Evolutionary conservation across 2,113 vertebrate genomes (phyloP).

Genomic region (Pogonocichla stellata): DNA sequence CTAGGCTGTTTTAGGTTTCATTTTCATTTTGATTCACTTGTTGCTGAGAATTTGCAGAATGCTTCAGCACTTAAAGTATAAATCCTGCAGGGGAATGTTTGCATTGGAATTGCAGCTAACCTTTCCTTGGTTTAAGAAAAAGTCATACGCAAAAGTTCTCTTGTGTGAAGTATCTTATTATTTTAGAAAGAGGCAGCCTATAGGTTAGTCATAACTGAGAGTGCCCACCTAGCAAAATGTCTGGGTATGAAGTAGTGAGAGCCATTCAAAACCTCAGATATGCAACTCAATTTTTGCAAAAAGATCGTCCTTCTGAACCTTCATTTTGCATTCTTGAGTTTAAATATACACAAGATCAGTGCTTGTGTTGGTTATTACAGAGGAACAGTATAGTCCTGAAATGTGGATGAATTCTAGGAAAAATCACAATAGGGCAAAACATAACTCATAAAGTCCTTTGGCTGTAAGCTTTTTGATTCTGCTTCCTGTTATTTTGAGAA

Average conservation of each 20-base stretch:
- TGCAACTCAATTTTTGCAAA: background rate
- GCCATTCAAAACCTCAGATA: background rate
- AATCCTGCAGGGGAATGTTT: background rate
- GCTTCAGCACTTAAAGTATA: background rate
- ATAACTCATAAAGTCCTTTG: background rate
- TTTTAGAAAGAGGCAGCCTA: background rate
- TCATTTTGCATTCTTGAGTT: background rate
- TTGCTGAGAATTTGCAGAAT: background rate
- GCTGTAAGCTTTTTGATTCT: background rate
- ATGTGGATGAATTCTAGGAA: constrained; percentile 48
- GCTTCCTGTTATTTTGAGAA: constrained; percentile 5
- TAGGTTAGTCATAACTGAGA: background rate
- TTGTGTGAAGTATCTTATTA: background rate
- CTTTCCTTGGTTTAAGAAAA: background rate
- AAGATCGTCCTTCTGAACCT: background rate
- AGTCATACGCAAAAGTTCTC: background rate
- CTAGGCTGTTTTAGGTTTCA: background rate
- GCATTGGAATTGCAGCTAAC: background rate
- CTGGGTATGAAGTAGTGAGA: background rate
- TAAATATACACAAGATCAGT: background rate
- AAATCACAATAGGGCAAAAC: background rate
- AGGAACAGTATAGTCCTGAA: background rate
- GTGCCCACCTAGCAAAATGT: background rate
- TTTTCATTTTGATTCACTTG: background rate
- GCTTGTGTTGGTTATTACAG: background rate